Base-by-base conservation (phyloP, 2,888 invertebrate species). In the Apamea sordens region DNA sequence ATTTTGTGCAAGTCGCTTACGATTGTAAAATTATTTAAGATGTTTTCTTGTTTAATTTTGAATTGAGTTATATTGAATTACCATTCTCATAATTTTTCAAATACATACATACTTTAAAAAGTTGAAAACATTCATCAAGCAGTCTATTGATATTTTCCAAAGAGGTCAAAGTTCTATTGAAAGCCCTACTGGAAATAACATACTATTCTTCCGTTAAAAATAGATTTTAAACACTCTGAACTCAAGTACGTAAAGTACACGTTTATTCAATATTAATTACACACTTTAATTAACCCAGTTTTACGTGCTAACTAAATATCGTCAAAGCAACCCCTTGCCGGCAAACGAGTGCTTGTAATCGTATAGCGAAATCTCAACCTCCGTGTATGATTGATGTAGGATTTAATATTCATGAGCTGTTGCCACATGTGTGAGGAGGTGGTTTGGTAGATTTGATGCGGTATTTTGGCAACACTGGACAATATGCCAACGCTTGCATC, bases 391-490 rank as follows among this genome's bases (percentile, higher is more conserved):
- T 96, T 96, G 96, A 96, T 96, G 96, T 93, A 90, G 92, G 93
- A 91, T 94, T 95, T 95, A 95, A 95, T 96, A 96, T 96, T 96
- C 95, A 96, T 96, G 93, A 95, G 93, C 93, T 94, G 93, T 94
- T 95, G 91, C 95, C 92, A 93, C 90, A 92, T 93, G 91, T 91
- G 91, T 79, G 84, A 80, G 90, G 90, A 86, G 72, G 73, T 73
- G 82, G 82, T 85, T 76, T 85, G 85, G 88, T 83, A 88, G 71
- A 78, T 73, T 87, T 88, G 91, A 92, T 90, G 59, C 73, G 89
- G 89, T 89, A 86, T 85, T 82, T 85, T 83, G 56, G 50, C 53
- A 79, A 53, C 24, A 56, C 61, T 71, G 59, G 21, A 8, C 4
- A 15, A 2, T 69, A 36, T 50, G 61, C 15, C n/a, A 41, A 44